phyloP scores from a whole-genome alignment of 1,140 invertebrate species.

The Cryptotermes secundus region DNA sequence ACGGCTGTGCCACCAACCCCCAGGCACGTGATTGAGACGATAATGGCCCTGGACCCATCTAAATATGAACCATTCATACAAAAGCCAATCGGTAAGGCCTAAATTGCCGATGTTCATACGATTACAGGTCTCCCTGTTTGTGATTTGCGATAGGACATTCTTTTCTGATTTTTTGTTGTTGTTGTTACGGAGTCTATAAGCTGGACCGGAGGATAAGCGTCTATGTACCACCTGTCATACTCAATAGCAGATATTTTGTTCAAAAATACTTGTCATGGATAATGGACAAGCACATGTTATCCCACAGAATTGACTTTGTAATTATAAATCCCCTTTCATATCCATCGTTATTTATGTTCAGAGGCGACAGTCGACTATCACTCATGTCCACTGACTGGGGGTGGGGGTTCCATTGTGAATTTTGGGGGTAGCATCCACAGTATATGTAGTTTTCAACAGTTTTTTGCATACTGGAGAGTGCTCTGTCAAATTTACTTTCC shows the following conservation, averaged over 20 bases:
- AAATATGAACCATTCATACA: not conserved
- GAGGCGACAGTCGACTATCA: not conserved
- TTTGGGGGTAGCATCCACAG: not conserved
- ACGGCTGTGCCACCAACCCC: no score
- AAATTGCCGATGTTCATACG: no score
- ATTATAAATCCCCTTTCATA: conserved; percentile 5
- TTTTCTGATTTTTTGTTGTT: not conserved
- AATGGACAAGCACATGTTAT: not conserved
- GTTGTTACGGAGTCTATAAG: not conserved
- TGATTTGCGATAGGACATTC: not conserved
- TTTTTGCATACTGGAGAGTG: not conserved
- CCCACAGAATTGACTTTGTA: not conserved
- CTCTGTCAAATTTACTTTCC: not conserved
- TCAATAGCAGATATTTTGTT: not conserved
- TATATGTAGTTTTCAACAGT: not conserved
- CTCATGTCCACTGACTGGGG: not conserved
- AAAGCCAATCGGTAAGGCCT: not conserved
- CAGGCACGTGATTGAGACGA: not conserved
- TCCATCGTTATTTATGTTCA: not conserved
- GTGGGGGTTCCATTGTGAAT: not conserved
- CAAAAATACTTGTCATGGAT: conserved; percentile 8
- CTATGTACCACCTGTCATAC: conserved; percentile 4
- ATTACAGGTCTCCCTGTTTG: not conserved
- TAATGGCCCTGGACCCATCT: no score
- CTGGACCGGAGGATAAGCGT: not conserved